A percentile compares a stretch with the other conserved stretches of the same genome.
Evolutionary conservation across 1,140 invertebrate genomes (phyloP).

Genomic region (Oryzaephilus surinamensis): DNA sequence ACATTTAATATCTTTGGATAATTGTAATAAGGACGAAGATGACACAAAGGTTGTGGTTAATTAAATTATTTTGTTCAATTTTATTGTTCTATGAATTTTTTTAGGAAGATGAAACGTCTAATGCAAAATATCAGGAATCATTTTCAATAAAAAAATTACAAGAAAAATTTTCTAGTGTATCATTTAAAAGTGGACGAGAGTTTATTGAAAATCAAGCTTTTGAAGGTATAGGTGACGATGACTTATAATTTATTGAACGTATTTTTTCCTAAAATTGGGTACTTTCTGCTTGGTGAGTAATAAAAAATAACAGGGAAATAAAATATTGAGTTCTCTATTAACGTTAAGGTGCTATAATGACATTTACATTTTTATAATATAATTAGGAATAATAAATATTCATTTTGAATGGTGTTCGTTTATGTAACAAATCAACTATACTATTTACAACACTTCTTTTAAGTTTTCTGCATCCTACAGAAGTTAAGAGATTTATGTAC

Average conservation of each 20-base stretch:
- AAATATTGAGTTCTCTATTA: not conserved
- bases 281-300: not conserved
- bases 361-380: not conserved
- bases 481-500: too few species aligned
- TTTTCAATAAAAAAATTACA: slow-evolving; percentile 46
- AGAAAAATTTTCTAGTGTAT: slow-evolving; percentile 47
- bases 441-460: too few species aligned
- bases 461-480: too few species aligned
- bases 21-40: slow-evolving; percentile 30
- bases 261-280: not conserved
- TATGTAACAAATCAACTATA: too few species aligned
- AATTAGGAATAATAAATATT: not conserved
- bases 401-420: too few species aligned
- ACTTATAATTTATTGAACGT: slow-evolving; percentile 48
- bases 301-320: not conserved
- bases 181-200: slow-evolving; percentile 50
- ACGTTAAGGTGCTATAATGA: not conserved
- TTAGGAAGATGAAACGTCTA: slow-evolving; percentile 10
- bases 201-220: slow-evolving; percentile 81
- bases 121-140: slow-evolving; percentile 31
- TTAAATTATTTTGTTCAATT: not conserved
- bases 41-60: slow-evolving; percentile 33
- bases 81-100: slow-evolving; percentile 4
- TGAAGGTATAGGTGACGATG: slow-evolving; percentile 82
- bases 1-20: slow-evolving; percentile 37